A percentile compares a stretch with the other conserved stretches of the same genome.
Evolutionary conservation across 1,140 invertebrate species (phyloP).

Genomic region (Atopsyche davidsoni): DNA sequence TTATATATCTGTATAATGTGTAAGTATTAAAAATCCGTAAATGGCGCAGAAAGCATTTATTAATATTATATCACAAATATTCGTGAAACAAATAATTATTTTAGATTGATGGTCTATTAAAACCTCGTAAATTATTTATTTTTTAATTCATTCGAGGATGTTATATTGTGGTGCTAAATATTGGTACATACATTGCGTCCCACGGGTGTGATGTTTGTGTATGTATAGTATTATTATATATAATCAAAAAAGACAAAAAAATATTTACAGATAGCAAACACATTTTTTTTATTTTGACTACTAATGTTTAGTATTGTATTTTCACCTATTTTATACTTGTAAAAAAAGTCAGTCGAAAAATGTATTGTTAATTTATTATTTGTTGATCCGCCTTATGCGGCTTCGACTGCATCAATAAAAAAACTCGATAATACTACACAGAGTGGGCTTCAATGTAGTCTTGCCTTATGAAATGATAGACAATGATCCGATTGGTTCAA

Average conservation of each 20-base stretch:
- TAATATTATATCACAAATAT: neutral
- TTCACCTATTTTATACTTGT: neutral
- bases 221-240: no score
- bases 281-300: conserved; percentile 4
- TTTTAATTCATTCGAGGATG: no score
- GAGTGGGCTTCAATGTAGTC: conserved; percentile 20
- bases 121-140: no score
- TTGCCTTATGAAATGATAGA: conserved; percentile 26
- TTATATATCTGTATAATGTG: neutral
- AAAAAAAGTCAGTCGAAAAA: neutral
- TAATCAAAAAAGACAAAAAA: conserved; percentile 10
- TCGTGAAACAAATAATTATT: neutral
- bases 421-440: conserved; percentile 12
- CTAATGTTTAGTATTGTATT: neutral
- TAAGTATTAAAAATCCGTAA: neutral
- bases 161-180: no score
- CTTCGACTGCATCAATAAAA: conserved; percentile 7
- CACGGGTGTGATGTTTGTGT: no score
- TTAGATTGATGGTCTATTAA: no score
- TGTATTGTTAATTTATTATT: neutral
- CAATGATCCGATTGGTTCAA: conserved; percentile 22
- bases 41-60: neutral
- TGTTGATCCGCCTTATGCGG: neutral
- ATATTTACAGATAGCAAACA: neutral
- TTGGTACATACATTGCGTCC: no score